Conservation (phyloP, 2,113 vertebrate genomes). For the Thunnus maccoyii region DNA sequence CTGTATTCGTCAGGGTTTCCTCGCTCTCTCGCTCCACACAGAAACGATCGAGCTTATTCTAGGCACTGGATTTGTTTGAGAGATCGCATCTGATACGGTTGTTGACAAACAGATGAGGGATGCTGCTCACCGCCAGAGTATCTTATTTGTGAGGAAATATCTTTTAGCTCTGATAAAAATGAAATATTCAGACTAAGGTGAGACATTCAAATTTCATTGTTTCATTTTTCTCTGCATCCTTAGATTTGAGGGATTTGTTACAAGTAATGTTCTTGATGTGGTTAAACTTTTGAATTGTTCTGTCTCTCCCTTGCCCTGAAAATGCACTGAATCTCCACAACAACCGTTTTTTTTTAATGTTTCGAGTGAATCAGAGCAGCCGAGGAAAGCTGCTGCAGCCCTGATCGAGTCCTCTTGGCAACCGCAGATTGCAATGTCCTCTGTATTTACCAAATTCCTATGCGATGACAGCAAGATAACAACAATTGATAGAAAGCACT, state of each 20-base stretch:
- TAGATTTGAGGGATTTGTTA: too few species aligned
- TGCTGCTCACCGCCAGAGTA: background rate
- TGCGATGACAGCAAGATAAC: background rate
- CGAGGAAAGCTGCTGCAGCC: background rate
- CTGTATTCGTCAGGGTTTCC: background rate
- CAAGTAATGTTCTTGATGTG: too few species aligned
- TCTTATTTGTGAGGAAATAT: background rate
- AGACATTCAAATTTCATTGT: background rate
- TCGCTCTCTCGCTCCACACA: background rate
- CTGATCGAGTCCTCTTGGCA: slow-evolving; percentile 11
- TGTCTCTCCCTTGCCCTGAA: too few species aligned
- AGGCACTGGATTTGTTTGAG: background rate
- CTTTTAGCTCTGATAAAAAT: background rate
- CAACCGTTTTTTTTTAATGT: background rate
- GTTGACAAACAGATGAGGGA: background rate
- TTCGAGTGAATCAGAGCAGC: slow-evolving; percentile 11
- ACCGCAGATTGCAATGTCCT: background rate
- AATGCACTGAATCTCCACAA: too few species aligned
- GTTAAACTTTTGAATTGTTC: too few species aligned
- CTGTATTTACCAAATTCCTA: background rate
- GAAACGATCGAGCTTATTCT: background rate
- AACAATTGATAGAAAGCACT: background rate
- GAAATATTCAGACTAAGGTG: too few species aligned
- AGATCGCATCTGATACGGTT: background rate
- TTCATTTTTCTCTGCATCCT: background rate